Conservation (phyloP, 2,113 vertebrate genomes). For the Chaetorhynchus papuensis region DNA sequence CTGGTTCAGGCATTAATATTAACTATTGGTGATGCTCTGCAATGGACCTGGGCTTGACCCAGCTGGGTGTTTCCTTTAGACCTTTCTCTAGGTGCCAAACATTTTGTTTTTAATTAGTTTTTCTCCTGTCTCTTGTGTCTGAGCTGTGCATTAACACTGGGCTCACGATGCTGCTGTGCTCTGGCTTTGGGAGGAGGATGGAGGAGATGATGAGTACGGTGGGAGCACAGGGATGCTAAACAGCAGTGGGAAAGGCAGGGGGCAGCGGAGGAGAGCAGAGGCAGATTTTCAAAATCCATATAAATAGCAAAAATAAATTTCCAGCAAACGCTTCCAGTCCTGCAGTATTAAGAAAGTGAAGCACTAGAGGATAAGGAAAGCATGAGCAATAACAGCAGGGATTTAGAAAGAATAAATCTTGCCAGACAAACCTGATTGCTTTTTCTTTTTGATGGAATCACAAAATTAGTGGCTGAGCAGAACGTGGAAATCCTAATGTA, state of each 20-base stretch:
- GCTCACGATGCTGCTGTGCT: neutral
- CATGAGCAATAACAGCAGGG: slow-evolving; percentile 62
- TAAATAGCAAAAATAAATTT: slow-evolving; percentile 47
- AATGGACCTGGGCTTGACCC: neutral
- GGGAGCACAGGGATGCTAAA: neutral
- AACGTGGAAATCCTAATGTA: slow-evolving; percentile 63
- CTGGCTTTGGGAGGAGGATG: neutral
- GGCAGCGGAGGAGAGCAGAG: slow-evolving; percentile 36
- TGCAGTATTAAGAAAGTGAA: slow-evolving; percentile 49
- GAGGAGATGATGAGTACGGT: neutral
- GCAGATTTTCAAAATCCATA: slow-evolving; percentile 40
- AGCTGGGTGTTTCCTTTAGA: neutral
- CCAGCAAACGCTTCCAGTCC: slow-evolving; percentile 49
- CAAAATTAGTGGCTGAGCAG: slow-evolving; percentile 59
- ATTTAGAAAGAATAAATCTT: slow-evolving; percentile 63
- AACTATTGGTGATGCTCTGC: neutral
- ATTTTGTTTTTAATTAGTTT: neutral
- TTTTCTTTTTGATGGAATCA: slow-evolving; percentile 64
- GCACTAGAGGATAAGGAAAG: slow-evolving; percentile 58
- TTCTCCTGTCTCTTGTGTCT: neutral
- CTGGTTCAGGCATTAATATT: neutral
- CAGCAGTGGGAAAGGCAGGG: slow-evolving; percentile 14
- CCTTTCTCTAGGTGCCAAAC: neutral
- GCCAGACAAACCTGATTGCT: slow-evolving; percentile 66
- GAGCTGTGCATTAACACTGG: neutral